Evolutionary conservation across 2,113 vertebrate genomes (phyloP).

Genomic region (Malaclemys terrapin): DNA sequence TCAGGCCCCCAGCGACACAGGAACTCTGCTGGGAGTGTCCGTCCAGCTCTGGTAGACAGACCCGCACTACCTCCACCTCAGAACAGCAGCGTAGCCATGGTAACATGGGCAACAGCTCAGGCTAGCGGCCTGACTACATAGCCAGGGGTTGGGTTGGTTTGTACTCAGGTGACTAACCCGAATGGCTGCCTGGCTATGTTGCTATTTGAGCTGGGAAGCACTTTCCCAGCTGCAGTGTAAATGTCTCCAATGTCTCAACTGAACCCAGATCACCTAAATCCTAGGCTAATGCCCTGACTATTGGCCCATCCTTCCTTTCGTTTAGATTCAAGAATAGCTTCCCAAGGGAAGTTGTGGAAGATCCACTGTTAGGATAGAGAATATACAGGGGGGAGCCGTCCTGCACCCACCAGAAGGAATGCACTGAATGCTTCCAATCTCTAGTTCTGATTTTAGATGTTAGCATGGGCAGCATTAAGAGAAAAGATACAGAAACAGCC

Average conservation of each 20-base stretch:
- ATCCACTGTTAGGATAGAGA: neutral
- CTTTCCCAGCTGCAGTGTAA: neutral
- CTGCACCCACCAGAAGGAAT: neutral
- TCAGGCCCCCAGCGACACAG: neutral
- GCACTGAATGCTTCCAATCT: neutral
- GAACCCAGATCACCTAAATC: neutral
- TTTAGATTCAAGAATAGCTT: neutral
- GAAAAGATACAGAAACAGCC: neutral
- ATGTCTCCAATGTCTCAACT: neutral
- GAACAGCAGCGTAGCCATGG: neutral
- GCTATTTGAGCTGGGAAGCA: neutral
- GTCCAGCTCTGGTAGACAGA: neutral
- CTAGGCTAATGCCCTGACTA: neutral
- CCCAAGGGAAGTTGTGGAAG: neutral
- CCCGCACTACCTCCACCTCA: neutral
- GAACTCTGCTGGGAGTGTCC: neutral
- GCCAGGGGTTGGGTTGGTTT: neutral
- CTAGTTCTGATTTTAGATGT: rapidly evolving
- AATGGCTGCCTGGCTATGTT: neutral
- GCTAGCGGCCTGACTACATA: no score
- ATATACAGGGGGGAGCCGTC: neutral
- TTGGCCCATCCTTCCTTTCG: neutral
- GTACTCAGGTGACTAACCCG: neutral
- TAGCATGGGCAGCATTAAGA: rapidly evolving
- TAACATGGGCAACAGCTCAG: neutral